A percentile compares a stretch with the other conserved stretches of the same genome.
phyloP scores from a whole-genome alignment of 2,113 vertebrate genomes.

The Poecilia latipinna region DNA sequence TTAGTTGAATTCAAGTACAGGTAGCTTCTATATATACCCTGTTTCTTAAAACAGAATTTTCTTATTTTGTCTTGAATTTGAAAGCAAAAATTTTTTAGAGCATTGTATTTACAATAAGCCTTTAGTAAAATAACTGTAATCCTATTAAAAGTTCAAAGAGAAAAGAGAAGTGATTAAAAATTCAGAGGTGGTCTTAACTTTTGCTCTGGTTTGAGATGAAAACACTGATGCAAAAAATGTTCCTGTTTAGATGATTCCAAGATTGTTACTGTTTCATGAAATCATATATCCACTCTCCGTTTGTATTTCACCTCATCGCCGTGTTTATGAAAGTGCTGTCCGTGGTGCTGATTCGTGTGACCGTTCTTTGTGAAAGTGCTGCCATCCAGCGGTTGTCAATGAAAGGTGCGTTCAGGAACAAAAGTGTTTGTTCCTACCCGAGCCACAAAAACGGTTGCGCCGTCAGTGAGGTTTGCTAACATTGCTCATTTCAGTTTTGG shows the following conservation, averaged over 20 bases:
- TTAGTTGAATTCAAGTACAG: neutral
- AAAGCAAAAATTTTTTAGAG: too few species aligned
- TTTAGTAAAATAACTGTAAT: too few species aligned
- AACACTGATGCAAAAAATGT: too few species aligned
- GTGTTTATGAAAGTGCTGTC: constrained; percentile 24
- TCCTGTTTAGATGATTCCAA: neutral
- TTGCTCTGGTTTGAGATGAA: too few species aligned
- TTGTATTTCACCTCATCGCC: neutral
- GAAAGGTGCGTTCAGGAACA: constrained; percentile 6
- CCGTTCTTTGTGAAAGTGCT: constrained; percentile 16
- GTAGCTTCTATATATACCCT: neutral
- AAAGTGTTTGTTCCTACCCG: constrained; percentile 55
- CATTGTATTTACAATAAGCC: too few species aligned
- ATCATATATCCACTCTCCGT: neutral
- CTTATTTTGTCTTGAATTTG: too few species aligned
- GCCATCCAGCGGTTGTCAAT: constrained; percentile 58
- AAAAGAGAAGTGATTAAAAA: too few species aligned
- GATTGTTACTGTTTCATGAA: neutral
- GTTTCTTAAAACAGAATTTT: too few species aligned
- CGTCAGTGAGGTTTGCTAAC: neutral
- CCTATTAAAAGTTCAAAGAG: too few species aligned
- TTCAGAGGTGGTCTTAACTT: too few species aligned
- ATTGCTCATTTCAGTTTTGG: neutral
- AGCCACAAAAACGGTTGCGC: constrained; percentile 25
- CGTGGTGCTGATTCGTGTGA: constrained; percentile 38